Base-by-base conservation (phyloP, 92 coral and sea anemone genomes). In the Palythoa heliodiscus region DNA sequence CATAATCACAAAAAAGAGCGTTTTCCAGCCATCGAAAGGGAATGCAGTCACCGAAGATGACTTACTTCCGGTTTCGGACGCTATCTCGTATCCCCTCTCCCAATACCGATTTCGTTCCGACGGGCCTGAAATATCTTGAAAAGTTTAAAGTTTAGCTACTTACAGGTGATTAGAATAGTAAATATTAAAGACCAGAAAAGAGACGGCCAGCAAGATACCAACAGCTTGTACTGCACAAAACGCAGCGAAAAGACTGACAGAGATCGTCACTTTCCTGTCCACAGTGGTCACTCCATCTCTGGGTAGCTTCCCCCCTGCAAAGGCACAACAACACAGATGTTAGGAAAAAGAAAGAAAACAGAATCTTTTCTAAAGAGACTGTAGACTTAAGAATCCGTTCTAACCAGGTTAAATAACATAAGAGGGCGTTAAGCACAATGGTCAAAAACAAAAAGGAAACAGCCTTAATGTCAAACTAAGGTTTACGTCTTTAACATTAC, bases 181-280 rank as follows among this genome's bases (percentile, higher is more conserved):
- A 63, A 91, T 82, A 76, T 93, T 93, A 73, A 93, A 93, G 5
- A 88, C 83, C 66, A 93, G 63, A 64, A 93, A 87, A 10, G 67
- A 88, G 5, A 85, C 82, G 5, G 96, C 91, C 64, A 91, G 82
- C 3, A 93, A 19, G 23, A 93, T 86, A 9, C 96, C 96, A 24
- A 87, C 37, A 53, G 86, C 89, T 50, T 92, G 92, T 4, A 81
- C 64, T 8, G 89, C 70, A 74, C 94, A 91, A 55, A 91, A 75
- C 55, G 82, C 76, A 8, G 83, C 77, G 64, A 91, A 93, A 22
- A 85, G 71, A 22, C 86, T 75, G 14, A 61, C 3, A 3, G 96
- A 92, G 8, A 93, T 72, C 43, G 79, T 87, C 5, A 70, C 75
- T 70, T 89, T 55, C 24, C 48, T 84, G 86, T 79, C 66, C 11